Evolutionary conservation across 2,888 invertebrate species (phyloP).

Genomic region (Deroplatys truncata): DNA sequence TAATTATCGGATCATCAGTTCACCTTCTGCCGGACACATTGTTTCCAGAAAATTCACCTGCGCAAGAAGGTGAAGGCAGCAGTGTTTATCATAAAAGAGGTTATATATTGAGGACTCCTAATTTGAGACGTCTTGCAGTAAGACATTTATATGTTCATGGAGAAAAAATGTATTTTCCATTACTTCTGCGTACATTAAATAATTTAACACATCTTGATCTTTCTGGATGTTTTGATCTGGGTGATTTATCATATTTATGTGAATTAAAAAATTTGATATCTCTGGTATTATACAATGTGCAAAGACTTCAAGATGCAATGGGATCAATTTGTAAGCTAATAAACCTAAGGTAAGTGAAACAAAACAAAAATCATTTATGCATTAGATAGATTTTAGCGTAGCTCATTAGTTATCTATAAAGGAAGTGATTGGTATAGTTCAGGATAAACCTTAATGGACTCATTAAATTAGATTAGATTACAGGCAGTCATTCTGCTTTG

Average conservation of each 20-base stretch:
- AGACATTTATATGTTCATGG: slow-evolving; percentile 30
- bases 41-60: slow-evolving; percentile 31
- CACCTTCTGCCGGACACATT: slow-evolving; percentile 53
- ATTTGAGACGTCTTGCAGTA: slow-evolving; percentile 52
- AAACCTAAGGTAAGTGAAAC: slow-evolving; percentile 46
- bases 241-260: slow-evolving; percentile 63
- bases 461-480: too few species aligned
- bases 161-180: slow-evolving; percentile 42
- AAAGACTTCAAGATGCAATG: slow-evolving; percentile 54
- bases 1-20: slow-evolving; percentile 67
- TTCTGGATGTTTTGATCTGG: slow-evolving; percentile 60
- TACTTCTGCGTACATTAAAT: slow-evolving; percentile 56
- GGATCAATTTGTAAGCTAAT: slow-evolving; percentile 46
- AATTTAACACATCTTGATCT: slow-evolving; percentile 67
- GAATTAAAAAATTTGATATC: slow-evolving; percentile 65
- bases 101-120: slow-evolving; percentile 56
- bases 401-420: too few species aligned
- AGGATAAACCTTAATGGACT: too few species aligned
- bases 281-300: slow-evolving; percentile 77
- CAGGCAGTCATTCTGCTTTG: too few species aligned
- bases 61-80: slow-evolving; percentile 25
- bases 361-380: not conserved
- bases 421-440: too few species aligned
- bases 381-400: too few species aligned
- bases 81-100: slow-evolving; percentile 44